Conservation (phyloP, 1,140 invertebrate species). For the Hyles euphorbiae region DNA sequence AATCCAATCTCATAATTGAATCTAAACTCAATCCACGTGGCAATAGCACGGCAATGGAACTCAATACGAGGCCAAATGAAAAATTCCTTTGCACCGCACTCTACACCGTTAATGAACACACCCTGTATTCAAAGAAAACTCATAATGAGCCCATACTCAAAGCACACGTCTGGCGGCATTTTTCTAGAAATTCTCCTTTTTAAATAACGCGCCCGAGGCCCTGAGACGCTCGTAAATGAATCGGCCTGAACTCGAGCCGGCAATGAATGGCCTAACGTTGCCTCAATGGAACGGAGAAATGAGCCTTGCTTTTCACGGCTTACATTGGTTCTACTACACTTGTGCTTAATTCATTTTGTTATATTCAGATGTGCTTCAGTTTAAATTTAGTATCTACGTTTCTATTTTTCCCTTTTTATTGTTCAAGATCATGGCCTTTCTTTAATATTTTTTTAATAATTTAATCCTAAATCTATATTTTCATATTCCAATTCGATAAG, state of each 20-base stretch:
- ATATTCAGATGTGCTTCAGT: no score
- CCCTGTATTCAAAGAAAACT: conserved; percentile 10
- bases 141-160: conserved; percentile 11
- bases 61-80: conserved; percentile 8
- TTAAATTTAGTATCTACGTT: no score
- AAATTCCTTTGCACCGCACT: conserved; percentile 9
- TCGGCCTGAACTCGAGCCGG: background rate
- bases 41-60: background rate
- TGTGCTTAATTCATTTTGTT: no score
- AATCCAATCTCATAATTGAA: no score
- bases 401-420: no score
- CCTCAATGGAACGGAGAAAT: conserved; percentile 2
- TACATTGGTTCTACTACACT: background rate
- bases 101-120: conserved; percentile 7
- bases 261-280: conserved; percentile 3
- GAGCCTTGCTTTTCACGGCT: conserved; percentile 3
- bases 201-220: conserved; percentile 4
- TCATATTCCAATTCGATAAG: no score
- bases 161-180: conserved; percentile 5
- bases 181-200: conserved; percentile 12
- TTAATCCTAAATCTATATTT: no score
- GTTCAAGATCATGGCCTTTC: no score
- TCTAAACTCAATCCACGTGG: no score
- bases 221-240: conserved; percentile 8
- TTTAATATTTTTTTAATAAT: no score